phyloP scores from a whole-genome alignment of 2,888 invertebrate species.

The Heteropelma amictum region DNA sequence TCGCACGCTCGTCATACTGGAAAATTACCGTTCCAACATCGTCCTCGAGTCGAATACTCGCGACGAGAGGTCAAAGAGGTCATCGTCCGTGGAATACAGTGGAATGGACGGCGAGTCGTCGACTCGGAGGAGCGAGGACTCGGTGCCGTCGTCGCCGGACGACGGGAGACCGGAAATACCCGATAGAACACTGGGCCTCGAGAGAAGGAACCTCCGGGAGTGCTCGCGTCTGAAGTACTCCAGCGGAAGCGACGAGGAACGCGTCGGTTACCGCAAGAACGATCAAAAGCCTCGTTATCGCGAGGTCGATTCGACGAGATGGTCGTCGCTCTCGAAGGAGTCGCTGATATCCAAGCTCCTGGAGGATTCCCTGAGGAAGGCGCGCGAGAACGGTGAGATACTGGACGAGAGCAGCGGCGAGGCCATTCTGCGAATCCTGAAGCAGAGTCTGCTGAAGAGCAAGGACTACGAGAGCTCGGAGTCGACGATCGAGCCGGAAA shows the following conservation, averaged over 20 bases:
- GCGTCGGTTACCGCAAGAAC: neutral
- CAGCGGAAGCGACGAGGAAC: constrained; percentile 10
- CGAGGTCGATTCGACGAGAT: constrained; percentile 42
- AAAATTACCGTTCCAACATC: constrained; percentile 75
- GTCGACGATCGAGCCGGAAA: constrained; percentile 65
- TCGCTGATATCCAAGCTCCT: constrained; percentile 72
- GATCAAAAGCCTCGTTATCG: constrained; percentile 36
- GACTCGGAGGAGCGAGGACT: constrained; percentile 9
- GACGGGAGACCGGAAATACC: neutral
- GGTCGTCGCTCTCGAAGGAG: constrained; percentile 67
- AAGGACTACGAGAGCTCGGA: constrained; percentile 70
- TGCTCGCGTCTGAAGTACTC: neutral
- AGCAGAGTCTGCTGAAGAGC: constrained; percentile 73
- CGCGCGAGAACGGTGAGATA: constrained; percentile 73
- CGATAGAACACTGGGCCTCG: neutral
- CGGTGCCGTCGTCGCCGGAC: neutral
- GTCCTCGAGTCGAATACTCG: constrained; percentile 64
- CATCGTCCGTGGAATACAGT: neutral
- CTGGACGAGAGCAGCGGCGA: constrained; percentile 74
- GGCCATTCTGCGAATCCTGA: constrained; percentile 73
- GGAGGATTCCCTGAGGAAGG: constrained; percentile 73
- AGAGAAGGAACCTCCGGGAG: neutral
- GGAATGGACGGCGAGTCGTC: neutral
- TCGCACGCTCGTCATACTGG: constrained; percentile 75
- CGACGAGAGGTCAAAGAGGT: neutral